These are phyloP conservation scores for Paedocypris sp. DNA, from an alignment of 2,113 vertebrate genomes.

Conservation along the genomic window DNA sequence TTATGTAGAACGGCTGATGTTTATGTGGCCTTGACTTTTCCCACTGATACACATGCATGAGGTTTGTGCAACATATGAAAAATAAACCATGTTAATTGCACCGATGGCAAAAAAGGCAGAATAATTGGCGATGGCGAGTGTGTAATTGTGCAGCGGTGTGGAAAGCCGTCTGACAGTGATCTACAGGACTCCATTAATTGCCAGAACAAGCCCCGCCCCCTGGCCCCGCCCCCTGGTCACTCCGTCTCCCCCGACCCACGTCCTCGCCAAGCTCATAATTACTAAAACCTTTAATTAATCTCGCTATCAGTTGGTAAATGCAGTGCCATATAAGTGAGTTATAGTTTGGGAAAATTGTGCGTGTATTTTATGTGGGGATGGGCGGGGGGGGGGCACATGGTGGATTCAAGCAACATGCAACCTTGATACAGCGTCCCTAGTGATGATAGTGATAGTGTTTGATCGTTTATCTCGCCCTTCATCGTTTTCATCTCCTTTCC, in stretches of 20 bases:
- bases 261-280: constrained; percentile 63
- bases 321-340: constrained; percentile 53
- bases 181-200: constrained; percentile 67
- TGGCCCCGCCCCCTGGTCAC: constrained; percentile 58
- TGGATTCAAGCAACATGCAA: too few species aligned
- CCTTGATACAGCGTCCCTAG: too few species aligned
- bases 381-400: background rate
- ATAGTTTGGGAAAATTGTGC: constrained; percentile 25
- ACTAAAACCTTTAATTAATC: constrained; percentile 66
- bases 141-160: constrained; percentile 47
- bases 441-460: too few species aligned
- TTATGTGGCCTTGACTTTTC: constrained; percentile 5
- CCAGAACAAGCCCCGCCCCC: constrained; percentile 60
- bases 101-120: constrained; percentile 13
- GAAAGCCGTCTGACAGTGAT: constrained; percentile 59
- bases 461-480: too few species aligned
- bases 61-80: constrained; percentile 5
- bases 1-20: background rate
- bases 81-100: constrained; percentile 15
- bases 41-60: background rate
- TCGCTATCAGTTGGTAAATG: constrained; percentile 59
- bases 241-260: constrained; percentile 54
- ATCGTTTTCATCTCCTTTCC: too few species aligned
- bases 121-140: constrained; percentile 48
- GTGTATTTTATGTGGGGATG: constrained; percentile 23